These are phyloP conservation scores for Chamaea fasciata DNA, from an alignment of 2,113 vertebrate species.

Conservation along the genomic window DNA sequence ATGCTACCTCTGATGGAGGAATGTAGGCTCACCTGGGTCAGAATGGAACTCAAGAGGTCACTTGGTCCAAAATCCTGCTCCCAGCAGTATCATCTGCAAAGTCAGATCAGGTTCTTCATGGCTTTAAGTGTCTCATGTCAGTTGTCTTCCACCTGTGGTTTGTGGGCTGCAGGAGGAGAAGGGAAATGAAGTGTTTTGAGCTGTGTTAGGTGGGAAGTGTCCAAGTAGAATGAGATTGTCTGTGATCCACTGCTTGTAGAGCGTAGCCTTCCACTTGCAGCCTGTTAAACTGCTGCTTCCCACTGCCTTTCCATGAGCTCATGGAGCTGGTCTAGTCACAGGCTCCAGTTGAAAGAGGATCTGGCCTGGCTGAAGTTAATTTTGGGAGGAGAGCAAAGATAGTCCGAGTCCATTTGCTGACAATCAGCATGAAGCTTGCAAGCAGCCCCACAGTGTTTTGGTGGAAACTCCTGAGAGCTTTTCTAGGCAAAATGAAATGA, in stretches of 20 bases:
- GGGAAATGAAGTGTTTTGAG: not conserved
- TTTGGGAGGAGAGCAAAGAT: not conserved
- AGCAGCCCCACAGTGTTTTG: fast-evolving
- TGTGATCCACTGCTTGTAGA: fast-evolving
- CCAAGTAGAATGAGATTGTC: not conserved
- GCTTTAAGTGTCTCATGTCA: not conserved
- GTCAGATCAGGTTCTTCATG: fast-evolving
- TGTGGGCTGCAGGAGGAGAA: not conserved
- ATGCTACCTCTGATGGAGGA: not conserved
- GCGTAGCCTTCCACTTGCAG: not conserved
- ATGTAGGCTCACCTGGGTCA: fast-evolving
- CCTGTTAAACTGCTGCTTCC: not conserved
- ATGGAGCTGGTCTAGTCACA: not conserved
- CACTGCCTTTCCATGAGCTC: not conserved
- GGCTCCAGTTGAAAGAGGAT: not conserved
- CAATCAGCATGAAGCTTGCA: not conserved
- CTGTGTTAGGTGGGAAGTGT: not conserved
- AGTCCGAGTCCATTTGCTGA: not conserved
- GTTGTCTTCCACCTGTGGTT: not conserved
- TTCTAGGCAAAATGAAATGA: not conserved
- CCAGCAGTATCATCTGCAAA: fast-evolving
- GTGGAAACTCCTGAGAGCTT: not conserved
- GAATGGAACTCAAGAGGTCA: not conserved
- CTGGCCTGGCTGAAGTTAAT: not conserved
- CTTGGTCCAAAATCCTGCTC: not conserved